Evolutionary conservation across 1,140 invertebrate genomes (phyloP).

Genomic region (Drosophila seguyi): DNA sequence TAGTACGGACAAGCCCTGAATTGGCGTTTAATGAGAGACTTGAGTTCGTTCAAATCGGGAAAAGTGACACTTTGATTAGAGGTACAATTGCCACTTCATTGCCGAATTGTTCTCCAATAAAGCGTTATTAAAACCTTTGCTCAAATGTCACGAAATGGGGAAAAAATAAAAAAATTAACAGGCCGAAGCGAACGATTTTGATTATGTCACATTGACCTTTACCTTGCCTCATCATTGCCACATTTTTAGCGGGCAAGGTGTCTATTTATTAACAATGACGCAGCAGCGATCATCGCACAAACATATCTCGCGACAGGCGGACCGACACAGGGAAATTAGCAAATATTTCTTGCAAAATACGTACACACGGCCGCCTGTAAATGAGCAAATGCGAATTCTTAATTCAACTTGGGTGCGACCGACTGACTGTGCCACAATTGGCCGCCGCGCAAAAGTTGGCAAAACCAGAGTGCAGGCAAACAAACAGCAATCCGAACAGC

Average conservation of each 20-base stretch:
- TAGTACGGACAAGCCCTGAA: slow-evolving; percentile 2
- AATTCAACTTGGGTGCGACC: slow-evolving; percentile 28
- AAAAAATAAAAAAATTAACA: slow-evolving; percentile 18
- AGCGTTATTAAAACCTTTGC: slow-evolving; percentile 6
- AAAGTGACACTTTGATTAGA: slow-evolving; percentile 3
- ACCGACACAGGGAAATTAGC: slow-evolving; percentile 32
- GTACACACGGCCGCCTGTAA: not conserved
- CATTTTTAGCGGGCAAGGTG: slow-evolving; percentile 33
- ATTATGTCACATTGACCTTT: slow-evolving; percentile 42
- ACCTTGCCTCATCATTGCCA: slow-evolving; percentile 33
- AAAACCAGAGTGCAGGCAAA: slow-evolving; percentile 22
- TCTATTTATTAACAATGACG: slow-evolving; percentile 72
- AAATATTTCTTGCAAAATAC: slow-evolving; percentile 53
- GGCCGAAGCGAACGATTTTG: slow-evolving; percentile 3
- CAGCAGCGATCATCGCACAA: slow-evolving; percentile 27
- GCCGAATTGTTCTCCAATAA: slow-evolving; percentile 6
- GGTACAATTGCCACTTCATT: slow-evolving; percentile 5
- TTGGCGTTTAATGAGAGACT: slow-evolving; percentile 9
- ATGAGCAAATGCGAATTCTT: slow-evolving; percentile 33
- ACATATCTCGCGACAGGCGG: not conserved
- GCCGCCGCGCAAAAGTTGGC: slow-evolving; percentile 36
- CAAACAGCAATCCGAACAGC: slow-evolving; percentile 27
- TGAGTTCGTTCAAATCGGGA: not conserved
- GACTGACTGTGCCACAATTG: slow-evolving; percentile 20
- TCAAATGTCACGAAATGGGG: slow-evolving; percentile 3